Evolutionary conservation across 2,888 invertebrate species (phyloP).

Genomic region (Troilus luridus): DNA sequence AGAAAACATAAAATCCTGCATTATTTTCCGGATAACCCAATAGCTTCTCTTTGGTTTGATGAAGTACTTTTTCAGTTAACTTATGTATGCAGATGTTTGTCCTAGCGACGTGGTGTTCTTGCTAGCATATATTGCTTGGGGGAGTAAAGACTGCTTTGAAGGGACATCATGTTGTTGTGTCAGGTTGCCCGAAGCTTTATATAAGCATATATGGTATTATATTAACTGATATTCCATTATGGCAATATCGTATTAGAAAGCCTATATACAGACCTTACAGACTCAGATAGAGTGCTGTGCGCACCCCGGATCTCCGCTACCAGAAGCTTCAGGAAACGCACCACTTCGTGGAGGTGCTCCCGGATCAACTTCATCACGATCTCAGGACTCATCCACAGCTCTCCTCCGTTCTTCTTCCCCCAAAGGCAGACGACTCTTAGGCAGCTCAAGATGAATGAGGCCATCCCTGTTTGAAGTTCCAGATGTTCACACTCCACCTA

Average conservation of each 20-base stretch:
- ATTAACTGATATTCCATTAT: not conserved
- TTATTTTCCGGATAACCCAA: too few species aligned
- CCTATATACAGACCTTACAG: not conserved
- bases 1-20: too few species aligned
- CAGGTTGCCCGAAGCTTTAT: too few species aligned
- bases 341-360: constrained; percentile 1
- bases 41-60: too few species aligned
- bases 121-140: too few species aligned
- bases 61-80: too few species aligned
- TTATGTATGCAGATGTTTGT: too few species aligned
- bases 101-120: too few species aligned
- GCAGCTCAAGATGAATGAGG: not conserved
- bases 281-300: not conserved
- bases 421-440: not conserved
- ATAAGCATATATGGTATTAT: too few species aligned
- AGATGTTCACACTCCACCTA: not conserved
- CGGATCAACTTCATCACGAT: not conserved
- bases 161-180: too few species aligned
- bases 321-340: not conserved
- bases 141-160: too few species aligned
- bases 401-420: not conserved
- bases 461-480: not conserved
- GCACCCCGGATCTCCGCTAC: not conserved
- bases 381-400: not conserved
- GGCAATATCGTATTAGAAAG: not conserved